A percentile compares a stretch with the other conserved stretches of the same genome.
phyloP scores from a whole-genome alignment of 2,113 vertebrate genomes.

The Zosterops lateralis region DNA sequence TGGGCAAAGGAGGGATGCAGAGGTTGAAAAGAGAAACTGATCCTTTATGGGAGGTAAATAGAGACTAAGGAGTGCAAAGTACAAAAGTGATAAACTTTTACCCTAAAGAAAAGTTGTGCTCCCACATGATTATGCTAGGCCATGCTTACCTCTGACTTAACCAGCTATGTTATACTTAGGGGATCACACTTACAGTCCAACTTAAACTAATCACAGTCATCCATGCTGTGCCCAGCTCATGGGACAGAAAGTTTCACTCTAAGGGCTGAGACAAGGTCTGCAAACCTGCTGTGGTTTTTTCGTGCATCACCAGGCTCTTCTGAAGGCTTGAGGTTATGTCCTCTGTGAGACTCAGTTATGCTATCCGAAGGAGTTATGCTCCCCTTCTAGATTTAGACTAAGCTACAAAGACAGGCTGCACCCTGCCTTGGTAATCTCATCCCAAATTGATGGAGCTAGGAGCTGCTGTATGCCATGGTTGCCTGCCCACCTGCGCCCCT shows the following conservation, averaged over 20 bases:
- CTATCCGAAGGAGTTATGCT: neutral
- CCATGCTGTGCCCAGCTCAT: neutral
- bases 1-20: neutral
- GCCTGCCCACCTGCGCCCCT: neutral
- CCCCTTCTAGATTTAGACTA: neutral
- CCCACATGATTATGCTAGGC: neutral
- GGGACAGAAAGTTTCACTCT: neutral
- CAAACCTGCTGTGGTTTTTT: neutral
- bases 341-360: neutral
- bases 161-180: neutral
- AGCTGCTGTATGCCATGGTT: neutral
- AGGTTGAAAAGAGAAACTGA: neutral
- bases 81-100: neutral
- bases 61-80: neutral
- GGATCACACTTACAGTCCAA: neutral
- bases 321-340: neutral
- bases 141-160: neutral
- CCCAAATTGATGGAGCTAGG: fast-evolving
- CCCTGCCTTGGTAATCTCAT: neutral
- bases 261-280: neutral
- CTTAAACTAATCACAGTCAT: neutral
- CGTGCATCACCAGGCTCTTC: neutral
- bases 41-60: neutral
- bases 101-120: neutral
- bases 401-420: neutral